Percentiles rank a stretch among this genome's conserved stretches.
phyloP scores from a whole-genome alignment of 2,797 vertebrate species.

The Poecilia picta region DNA sequence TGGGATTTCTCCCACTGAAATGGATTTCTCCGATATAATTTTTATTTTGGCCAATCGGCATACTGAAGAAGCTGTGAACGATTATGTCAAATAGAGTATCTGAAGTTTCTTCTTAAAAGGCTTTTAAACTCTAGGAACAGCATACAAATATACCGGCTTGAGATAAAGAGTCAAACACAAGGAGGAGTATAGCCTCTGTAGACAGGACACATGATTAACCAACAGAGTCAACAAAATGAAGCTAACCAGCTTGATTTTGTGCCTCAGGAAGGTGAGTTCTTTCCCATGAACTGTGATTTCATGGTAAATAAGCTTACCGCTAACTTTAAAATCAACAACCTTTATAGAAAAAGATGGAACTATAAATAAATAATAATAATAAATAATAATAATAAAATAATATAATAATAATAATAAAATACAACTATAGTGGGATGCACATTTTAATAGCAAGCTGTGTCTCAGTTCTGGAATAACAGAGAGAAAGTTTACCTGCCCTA shows the following conservation, averaged over 20 bases:
- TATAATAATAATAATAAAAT: too few species aligned
- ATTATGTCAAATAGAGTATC: neutral
- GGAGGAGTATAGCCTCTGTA: neutral
- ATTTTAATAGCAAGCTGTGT: neutral
- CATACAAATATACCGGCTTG: neutral
- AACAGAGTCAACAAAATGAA: neutral
- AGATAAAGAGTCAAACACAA: neutral
- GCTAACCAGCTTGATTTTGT: too few species aligned
- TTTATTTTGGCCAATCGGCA: too few species aligned
- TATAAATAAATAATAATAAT: too few species aligned
- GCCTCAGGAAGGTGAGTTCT: neutral
- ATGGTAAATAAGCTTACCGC: neutral
- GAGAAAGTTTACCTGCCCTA: constrained; percentile 12
- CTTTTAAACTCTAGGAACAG: neutral
- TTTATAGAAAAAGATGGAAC: neutral
- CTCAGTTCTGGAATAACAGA: neutral
- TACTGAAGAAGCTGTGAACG: too few species aligned
- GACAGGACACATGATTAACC: neutral
- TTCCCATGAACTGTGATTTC: neutral
- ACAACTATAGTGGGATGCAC: neutral
- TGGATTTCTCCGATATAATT: too few species aligned
- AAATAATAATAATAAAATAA: too few species aligned
- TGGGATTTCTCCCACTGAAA: too few species aligned
- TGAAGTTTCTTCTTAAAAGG: neutral
- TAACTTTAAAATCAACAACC: neutral